Base-by-base conservation (phyloP, 1,140 invertebrate genomes). In the Chrysopa pallens region DNA sequence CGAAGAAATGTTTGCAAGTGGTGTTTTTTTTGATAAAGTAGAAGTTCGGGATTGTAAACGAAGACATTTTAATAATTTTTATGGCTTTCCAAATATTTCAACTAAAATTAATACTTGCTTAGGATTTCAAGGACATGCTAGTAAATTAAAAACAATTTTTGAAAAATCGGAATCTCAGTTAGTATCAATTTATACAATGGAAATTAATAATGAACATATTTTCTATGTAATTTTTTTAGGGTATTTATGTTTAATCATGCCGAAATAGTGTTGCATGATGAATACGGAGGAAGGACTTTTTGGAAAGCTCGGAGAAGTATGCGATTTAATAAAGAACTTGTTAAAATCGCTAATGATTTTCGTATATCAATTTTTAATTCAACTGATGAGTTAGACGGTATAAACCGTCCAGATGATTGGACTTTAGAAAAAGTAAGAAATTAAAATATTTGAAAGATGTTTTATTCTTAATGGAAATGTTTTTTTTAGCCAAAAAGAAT, bases 261-360 rank as follows among this genome's bases (percentile, higher is more conserved):
- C 38, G 92, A 96, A 65, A 81, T 87, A 29, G 72, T 88, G 8
- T 63, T 96, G 13, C 91, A 97, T 61, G 78, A 91, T 57, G 60
- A 63, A 29, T 97, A 86, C 66, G 91, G 92, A 6, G 76, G 80
- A 46, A 56, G 60, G 40, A 62, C 73, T 31, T 96, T 87, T 61
- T 97, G 93, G 92, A 62, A 65, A 46, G 84, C 81, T 15, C 68
- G 93, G 51, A 69, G 88, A 49, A 95, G 90, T 55, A 93, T 97
- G 86, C 70, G 82, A 49, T 97, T 94, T 61, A 76, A 81, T 42
- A 64, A 66, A 36, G 55, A 74, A 39, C 67, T 98, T 2, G 59
- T 73, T 38, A 39, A 72, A 51, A 72, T 80, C 50, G 89, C 83
- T 1, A 68, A 74, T 45, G 52, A 76, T 29, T 96, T 82, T 58